Conservation (phyloP, 2,888 invertebrate species). For the Dasypogon diadema region DNA sequence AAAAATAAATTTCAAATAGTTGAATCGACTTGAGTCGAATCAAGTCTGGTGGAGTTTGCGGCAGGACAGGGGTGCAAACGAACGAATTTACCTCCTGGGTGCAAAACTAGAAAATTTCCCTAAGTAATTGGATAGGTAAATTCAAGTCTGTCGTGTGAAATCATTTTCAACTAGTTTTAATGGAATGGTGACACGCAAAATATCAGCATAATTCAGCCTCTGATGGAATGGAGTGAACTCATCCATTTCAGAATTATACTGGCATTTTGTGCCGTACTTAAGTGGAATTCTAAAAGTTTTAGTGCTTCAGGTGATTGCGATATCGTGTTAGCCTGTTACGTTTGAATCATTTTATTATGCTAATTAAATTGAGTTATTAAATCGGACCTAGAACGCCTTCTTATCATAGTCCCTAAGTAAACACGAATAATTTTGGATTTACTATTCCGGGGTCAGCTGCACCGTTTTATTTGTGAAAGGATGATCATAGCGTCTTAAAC, state of each 20-base stretch:
- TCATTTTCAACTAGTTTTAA: not conserved
- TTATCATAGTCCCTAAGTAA: no score
- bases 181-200: conserved; percentile 18
- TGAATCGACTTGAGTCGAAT: conserved; percentile 5
- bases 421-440: no score
- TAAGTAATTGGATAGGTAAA: not conserved
- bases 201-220: not conserved
- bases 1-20: conserved; percentile 12
- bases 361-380: conserved; percentile 36
- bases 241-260: not conserved
- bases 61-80: not conserved
- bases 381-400: no score
- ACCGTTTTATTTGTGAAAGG: no score
- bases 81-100: not conserved
- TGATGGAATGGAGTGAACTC: conserved; percentile 2
- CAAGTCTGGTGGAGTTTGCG: not conserved
- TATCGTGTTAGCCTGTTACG: not conserved
- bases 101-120: not conserved
- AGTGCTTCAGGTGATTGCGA: not conserved
- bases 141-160: conserved; percentile 12
- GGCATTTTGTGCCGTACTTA: not conserved
- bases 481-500: no score
- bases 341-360: conserved; percentile 26
- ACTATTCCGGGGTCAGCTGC: no score
- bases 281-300: not conserved